Conservation (phyloP, 2,888 invertebrate species). For the Cremastobaeus sp. region DNA sequence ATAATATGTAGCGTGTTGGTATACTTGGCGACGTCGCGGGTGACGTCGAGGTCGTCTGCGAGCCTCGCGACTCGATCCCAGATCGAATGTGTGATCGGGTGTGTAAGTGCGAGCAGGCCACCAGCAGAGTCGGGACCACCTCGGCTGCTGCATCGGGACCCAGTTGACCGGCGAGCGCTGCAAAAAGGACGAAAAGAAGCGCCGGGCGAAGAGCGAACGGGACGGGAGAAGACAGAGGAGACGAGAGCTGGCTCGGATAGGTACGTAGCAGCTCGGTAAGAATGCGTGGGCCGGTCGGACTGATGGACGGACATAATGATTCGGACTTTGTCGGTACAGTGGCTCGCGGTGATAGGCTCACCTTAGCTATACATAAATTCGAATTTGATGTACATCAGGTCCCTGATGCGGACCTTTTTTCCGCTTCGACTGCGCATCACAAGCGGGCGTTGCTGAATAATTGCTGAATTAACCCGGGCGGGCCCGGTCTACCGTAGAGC, state of each 20-base stretch:
- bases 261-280: slow-evolving; percentile 67
- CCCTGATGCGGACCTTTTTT: slow-evolving; percentile 21
- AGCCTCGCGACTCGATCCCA: slow-evolving; percentile 67
- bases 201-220: too few species aligned
- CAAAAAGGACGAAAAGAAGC: slow-evolving; percentile 40
- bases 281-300: slow-evolving; percentile 70
- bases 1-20: slow-evolving; percentile 23
- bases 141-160: slow-evolving; percentile 70
- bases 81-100: slow-evolving; percentile 76
- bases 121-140: slow-evolving; percentile 77
- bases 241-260: neutral
- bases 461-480: slow-evolving; percentile 27
- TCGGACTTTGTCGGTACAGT: slow-evolving; percentile 72
- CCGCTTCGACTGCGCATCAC: slow-evolving; percentile 13
- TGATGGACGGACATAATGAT: slow-evolving; percentile 72
- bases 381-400: slow-evolving; percentile 42
- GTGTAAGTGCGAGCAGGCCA: slow-evolving; percentile 78
- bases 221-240: too few species aligned
- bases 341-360: slow-evolving; percentile 63
- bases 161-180: slow-evolving; percentile 60
- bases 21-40: slow-evolving; percentile 61
- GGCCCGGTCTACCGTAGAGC: slow-evolving; percentile 13
- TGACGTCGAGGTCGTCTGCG: slow-evolving; percentile 69
- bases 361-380: slow-evolving; percentile 57
- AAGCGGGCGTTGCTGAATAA: slow-evolving; percentile 16